Evolutionary conservation across 2,113 vertebrate species (phyloP).

Genomic region (Puma concolor): DNA sequence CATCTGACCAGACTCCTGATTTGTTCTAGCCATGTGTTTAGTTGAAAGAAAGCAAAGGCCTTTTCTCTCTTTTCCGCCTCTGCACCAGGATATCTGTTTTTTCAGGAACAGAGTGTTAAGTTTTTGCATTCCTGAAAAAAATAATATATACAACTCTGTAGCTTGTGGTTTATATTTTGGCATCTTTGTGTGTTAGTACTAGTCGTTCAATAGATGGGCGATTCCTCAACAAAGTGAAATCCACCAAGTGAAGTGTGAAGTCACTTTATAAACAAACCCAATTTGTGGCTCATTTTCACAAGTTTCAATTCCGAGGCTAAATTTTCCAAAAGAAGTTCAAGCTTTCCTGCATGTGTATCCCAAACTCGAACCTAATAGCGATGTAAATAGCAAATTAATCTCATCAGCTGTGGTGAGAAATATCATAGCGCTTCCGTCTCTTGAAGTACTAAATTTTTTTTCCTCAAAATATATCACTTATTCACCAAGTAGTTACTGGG

Average conservation of each 20-base stretch:
- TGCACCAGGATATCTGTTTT: neutral
- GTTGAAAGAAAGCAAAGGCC: neutral
- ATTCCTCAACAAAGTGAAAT: slow-evolving; percentile 40
- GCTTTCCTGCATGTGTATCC: neutral
- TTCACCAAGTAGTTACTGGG: neutral
- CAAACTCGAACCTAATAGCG: slow-evolving; percentile 8
- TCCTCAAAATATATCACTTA: neutral
- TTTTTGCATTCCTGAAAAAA: slow-evolving; percentile 1
- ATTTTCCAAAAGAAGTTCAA: slow-evolving; percentile 31
- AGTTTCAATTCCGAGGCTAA: slow-evolving; percentile 1
- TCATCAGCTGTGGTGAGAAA: neutral
- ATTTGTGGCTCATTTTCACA: slow-evolving; percentile 40
- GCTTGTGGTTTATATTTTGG: neutral
- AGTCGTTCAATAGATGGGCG: slow-evolving; percentile 2
- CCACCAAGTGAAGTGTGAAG: slow-evolving; percentile 22
- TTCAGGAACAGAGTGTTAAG: neutral
- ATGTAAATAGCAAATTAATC: slow-evolving; percentile 26
- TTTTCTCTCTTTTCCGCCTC: neutral
- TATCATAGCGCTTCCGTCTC: neutral
- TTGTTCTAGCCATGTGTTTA: neutral
- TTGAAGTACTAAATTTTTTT: neutral
- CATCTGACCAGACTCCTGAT: neutral
- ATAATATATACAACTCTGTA: neutral
- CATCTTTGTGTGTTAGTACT: neutral
- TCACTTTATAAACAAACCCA: slow-evolving; percentile 54